Base-by-base conservation (phyloP, 1,140 invertebrate genomes). In the Zaprionus ornatus region DNA sequence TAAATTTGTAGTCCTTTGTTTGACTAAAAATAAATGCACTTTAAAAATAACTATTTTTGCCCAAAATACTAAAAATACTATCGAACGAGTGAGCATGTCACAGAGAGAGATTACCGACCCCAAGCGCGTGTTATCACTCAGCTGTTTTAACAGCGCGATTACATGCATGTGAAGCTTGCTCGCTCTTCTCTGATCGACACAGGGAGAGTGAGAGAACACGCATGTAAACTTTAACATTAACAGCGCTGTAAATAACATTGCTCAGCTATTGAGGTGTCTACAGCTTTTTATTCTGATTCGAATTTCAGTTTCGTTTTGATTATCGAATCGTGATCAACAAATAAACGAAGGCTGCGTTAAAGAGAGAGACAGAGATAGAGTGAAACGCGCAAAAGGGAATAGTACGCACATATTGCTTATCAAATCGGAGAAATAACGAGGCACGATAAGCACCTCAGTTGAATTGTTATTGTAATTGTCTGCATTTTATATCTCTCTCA, bases 271-370 rank as follows among this genome's bases (percentile, higher is more conserved):
- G 19, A 45, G 56, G 7, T 25, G 4, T 25, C 10, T 12, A 21
- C 50, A 57, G 59, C 59, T 57, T 57, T 70, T 32, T 17, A 61
- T 54, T 48, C n/a, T 68, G 52, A 54, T 64, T 71, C 42, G 40
- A 29, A 19, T 71, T 74, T 70, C 60, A 71, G 67, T 75, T 71
- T 69, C 61, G 67, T 37, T 71, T 75, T 74, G 72, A 70, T 74
- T 70, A 74, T 74, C 72, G 72, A 63, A 29, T 55, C 42, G 52
- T 61, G 73, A 74, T 74, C 66, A 69, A 70, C 67, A 64, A 64
- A 19, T 65, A 45, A 37, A 27, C 42, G 42, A 48, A 56, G n/a
- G 9, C 5, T 17, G 15, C 15, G 15, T 48, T 10, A 66, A 9
- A 17, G 60, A 17, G 23, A 23, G 25, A n/a, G 60, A 10, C n/a